Conservation (phyloP, 2,888 invertebrate species). For the Plemyria rubiginata region DNA sequence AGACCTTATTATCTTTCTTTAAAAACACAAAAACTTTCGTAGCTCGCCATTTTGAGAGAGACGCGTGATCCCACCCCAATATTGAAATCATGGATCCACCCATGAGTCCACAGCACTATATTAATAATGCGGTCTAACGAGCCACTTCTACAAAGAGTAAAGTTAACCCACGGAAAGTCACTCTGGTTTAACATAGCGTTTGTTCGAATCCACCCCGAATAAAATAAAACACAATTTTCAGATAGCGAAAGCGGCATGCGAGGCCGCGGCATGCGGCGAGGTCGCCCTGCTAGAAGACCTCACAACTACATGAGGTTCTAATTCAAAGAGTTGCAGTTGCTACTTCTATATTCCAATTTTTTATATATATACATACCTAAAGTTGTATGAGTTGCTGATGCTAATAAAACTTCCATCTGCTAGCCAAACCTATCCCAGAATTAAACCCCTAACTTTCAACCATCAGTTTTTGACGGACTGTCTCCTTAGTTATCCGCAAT, state of each 20-base stretch:
- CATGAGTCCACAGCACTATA: too few relatives aligned
- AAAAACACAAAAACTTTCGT: too few relatives aligned
- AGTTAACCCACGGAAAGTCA: too few relatives aligned
- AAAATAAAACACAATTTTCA: conserved; percentile 44
- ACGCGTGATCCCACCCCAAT: too few relatives aligned
- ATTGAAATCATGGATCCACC: too few relatives aligned
- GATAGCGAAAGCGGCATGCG: conserved; percentile 77
- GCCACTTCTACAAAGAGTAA: too few relatives aligned
- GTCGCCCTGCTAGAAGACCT: conserved; percentile 67
- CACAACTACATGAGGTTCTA: conserved; percentile 73
- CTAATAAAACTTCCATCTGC: too few relatives aligned
- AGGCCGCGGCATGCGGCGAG: conserved; percentile 74
- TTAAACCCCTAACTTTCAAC: neutral
- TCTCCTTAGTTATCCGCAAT: neutral
- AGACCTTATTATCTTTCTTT: too few relatives aligned
- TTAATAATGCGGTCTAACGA: too few relatives aligned
- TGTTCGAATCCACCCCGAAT: neutral
- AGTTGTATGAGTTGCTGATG: neutral
- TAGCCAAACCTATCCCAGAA: too few relatives aligned
- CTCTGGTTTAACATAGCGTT: too few relatives aligned
- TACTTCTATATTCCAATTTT: conserved; percentile 26
- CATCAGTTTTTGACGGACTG: neutral
- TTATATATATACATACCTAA: neutral
- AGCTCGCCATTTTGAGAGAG: too few relatives aligned
- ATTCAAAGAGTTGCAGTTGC: conserved; percentile 24